Conservation (phyloP, 2,888 invertebrate genomes). For the Caenorhabditis plicata region DNA sequence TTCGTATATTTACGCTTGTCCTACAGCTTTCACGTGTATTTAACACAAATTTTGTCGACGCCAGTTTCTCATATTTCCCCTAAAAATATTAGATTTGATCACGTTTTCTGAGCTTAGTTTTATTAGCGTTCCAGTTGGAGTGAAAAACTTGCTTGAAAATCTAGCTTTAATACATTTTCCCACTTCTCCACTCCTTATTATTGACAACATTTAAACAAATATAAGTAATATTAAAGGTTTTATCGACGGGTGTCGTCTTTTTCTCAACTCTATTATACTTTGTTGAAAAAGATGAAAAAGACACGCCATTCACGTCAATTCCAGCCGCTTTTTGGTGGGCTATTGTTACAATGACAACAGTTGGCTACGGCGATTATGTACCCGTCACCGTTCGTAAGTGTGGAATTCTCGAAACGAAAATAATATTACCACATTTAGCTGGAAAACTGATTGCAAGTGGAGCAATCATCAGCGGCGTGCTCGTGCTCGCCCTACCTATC, state of each 20-base stretch:
- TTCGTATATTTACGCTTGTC: too few species aligned
- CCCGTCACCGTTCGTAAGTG: conserved; percentile 56
- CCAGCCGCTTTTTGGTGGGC: conserved; percentile 64
- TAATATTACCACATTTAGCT: conserved; percentile 26
- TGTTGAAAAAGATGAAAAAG: conserved; percentile 58
- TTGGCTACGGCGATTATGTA: conserved; percentile 59
- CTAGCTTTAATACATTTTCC: too few species aligned
- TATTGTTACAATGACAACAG: conserved; percentile 62
- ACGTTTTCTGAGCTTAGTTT: too few species aligned
- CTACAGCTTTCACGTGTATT: too few species aligned
- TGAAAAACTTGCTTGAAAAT: too few species aligned
- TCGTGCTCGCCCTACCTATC: conserved; percentile 62
- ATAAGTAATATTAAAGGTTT: conserved; percentile 23
- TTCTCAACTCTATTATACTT: conserved; percentile 61
- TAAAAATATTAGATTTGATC: too few species aligned
- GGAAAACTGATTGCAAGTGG: conserved; percentile 61
- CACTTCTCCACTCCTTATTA: too few species aligned
- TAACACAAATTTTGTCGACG: too few species aligned
- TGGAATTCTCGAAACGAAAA: too few species aligned
- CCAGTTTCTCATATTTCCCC: too few species aligned
- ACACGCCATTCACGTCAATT: conserved; percentile 61
- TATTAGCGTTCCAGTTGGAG: too few species aligned
- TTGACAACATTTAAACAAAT: not conserved
- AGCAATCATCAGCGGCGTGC: conserved; percentile 60
- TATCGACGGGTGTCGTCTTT: conserved; percentile 63